phyloP scores from a whole-genome alignment of 1,140 invertebrate species.

The Lepidurus apus region DNA sequence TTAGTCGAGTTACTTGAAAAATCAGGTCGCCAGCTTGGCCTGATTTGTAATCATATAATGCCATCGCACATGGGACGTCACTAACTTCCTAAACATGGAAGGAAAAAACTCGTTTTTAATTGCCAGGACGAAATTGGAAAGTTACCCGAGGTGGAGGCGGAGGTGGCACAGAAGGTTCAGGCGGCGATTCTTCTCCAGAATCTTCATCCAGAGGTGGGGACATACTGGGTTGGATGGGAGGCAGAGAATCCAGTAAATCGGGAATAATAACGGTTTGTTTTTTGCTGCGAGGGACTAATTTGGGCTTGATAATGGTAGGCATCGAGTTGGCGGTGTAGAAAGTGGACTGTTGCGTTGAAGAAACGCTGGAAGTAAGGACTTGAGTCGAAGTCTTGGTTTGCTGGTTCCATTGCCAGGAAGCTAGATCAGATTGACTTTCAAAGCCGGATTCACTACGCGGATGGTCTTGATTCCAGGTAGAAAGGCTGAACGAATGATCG shows the following conservation, averaged over 20 bases:
- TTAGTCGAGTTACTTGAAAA: constrained; percentile 27
- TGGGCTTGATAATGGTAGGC: background rate
- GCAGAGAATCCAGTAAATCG: constrained; percentile 16
- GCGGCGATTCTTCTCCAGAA: constrained; percentile 23
- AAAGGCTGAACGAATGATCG: constrained; percentile 16
- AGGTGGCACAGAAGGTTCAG: constrained; percentile 31
- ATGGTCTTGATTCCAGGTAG: background rate
- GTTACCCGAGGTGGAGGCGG: constrained; percentile 25
- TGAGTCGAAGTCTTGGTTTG: background rate
- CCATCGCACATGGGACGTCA: constrained; percentile 24
- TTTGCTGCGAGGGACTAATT: background rate
- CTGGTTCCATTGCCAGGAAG: background rate
- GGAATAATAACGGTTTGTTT: background rate
- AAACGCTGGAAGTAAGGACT: background rate
- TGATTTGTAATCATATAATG: constrained; percentile 28
- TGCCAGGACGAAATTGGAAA: background rate
- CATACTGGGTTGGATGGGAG: background rate
- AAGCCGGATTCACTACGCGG: constrained; percentile 30
- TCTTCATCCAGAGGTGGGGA: background rate
- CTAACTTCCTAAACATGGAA: background rate
- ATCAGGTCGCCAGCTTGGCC: constrained; percentile 30
- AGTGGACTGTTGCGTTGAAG: background rate
- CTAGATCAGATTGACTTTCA: constrained; percentile 27
- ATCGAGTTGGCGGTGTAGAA: constrained; percentile 16
- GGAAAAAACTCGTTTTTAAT: background rate